These are phyloP conservation scores for Varanus komodoensis DNA, from an alignment of 2,113 vertebrate genomes.

Conservation along the genomic window DNA sequence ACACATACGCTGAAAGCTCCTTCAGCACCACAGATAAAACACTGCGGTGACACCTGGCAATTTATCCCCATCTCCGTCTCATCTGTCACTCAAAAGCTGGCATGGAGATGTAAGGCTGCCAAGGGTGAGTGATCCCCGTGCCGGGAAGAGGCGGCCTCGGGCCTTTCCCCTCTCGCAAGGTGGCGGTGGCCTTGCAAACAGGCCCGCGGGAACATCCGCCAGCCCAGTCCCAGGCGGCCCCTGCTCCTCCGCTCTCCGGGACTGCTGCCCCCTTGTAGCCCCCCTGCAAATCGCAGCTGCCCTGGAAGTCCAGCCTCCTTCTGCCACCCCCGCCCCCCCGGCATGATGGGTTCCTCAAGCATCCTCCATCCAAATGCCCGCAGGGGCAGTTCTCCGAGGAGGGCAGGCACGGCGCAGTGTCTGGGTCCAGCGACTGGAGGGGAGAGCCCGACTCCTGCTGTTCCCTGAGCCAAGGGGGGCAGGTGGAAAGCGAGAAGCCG, in stretches of 20 bases:
- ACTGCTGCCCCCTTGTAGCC: too few species aligned
- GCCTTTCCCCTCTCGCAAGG: not conserved
- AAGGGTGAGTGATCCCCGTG: fast-evolving
- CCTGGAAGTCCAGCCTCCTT: not conserved
- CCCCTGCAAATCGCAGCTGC: not conserved
- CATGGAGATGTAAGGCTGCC: not conserved
- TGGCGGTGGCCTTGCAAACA: not conserved
- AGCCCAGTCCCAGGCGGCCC: not conserved
- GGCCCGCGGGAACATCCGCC: not conserved
- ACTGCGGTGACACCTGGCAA: not conserved
- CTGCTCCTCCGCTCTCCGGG: not conserved
- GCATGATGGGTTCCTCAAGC: not conserved
- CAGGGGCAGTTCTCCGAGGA: too few species aligned
- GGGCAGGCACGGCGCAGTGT: not conserved
- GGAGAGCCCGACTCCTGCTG: not conserved
- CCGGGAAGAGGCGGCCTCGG: not conserved
- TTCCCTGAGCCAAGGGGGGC: not conserved
- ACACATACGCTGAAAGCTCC: not conserved
- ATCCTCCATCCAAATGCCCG: not conserved
- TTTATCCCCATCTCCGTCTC: conserved; percentile 37
- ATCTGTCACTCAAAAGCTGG: not conserved
- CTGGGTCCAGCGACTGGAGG: too few species aligned
- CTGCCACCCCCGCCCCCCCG: not conserved
- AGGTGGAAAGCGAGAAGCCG: not conserved
- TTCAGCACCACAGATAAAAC: not conserved